phyloP scores from a whole-genome alignment of 2,113 vertebrate species.

The Seriola quinqueradiata region DNA sequence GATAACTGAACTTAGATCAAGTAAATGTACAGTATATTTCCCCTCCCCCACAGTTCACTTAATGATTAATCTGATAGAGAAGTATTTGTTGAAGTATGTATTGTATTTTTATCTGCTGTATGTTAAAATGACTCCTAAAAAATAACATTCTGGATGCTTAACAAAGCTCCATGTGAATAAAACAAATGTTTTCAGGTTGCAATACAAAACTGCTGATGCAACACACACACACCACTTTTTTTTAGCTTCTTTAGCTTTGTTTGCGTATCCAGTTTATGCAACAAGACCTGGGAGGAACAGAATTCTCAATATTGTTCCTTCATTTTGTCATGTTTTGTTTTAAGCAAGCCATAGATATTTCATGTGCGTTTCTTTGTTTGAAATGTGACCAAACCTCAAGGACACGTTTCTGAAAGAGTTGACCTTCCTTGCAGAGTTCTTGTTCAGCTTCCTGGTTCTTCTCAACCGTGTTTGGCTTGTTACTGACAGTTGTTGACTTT shows the following conservation, averaged over 20 bases:
- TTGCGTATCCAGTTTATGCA: not conserved
- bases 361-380: not conserved
- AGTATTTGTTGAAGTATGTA: not conserved
- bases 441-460: not conserved
- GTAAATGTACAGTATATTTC: not conserved
- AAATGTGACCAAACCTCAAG: constrained; percentile 70
- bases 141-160: not conserved
- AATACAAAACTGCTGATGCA: not conserved
- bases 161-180: not conserved
- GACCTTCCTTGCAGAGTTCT: constrained; percentile 25
- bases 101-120: not conserved
- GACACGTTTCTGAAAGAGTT: constrained; percentile 65
- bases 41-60: not conserved
- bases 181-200: too few species aligned
- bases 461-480: not conserved
- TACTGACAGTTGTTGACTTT: not conserved
- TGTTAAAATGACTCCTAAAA: not conserved
- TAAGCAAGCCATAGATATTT: not conserved
- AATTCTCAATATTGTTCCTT: too few species aligned
- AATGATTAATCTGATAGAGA: too few species aligned
- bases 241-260: not conserved
- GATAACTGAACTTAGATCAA: not conserved
- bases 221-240: not conserved
- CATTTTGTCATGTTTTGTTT: not conserved
- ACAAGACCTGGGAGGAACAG: too few species aligned